Conservation (phyloP, 2,888 invertebrate species). For the Clepsis dumicolana region DNA sequence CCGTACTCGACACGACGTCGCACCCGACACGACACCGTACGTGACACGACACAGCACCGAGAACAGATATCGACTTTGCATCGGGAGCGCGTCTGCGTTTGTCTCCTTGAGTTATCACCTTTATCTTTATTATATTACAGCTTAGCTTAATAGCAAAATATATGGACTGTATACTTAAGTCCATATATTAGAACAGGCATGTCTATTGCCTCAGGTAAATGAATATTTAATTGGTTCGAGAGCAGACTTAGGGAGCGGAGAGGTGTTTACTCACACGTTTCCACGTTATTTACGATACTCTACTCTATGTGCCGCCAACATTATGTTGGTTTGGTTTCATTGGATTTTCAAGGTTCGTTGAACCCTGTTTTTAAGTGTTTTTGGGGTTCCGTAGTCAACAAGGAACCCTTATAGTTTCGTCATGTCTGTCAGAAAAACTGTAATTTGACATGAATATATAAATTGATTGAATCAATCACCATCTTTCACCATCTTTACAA, state of each 20-base stretch:
- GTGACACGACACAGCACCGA: slow-evolving; percentile 7
- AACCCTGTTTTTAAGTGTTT: no score
- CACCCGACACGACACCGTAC: slow-evolving; percentile 5
- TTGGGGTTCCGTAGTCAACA: no score
- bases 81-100: slow-evolving; percentile 28
- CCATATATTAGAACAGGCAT: slow-evolving; percentile 27
- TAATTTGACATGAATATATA: no score
- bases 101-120: slow-evolving; percentile 36
- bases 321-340: background rate
- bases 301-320: background rate
- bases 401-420: no score
- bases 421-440: no score
- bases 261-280: background rate
- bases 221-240: slow-evolving; percentile 30
- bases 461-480: no score
- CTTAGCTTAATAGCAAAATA: slow-evolving; percentile 16
- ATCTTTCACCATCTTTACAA: no score
- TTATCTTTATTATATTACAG: slow-evolving; percentile 35
- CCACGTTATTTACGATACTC: background rate
- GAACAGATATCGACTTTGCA: slow-evolving; percentile 29
- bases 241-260: background rate
- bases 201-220: slow-evolving; percentile 29
- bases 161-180: no score
- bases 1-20: no score
- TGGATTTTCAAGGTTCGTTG: no score